Evolutionary conservation across 2,888 invertebrate genomes (phyloP).

Genomic region (Tetragnatha montana): DNA sequence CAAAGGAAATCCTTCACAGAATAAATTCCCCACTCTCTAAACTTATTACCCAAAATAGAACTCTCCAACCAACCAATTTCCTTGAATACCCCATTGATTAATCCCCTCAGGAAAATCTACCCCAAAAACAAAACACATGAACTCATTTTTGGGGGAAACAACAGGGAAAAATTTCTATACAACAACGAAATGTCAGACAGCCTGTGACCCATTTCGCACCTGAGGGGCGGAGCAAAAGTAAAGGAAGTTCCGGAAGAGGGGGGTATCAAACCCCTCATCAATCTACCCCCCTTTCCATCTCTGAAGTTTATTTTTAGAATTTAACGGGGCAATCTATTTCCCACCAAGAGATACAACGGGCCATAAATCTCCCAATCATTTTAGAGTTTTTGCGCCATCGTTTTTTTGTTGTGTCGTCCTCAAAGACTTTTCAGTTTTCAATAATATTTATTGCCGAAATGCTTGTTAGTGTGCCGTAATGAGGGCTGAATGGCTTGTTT

Average conservation of each 20-base stretch:
- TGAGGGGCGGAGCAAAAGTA: background rate
- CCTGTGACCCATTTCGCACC: conserved; percentile 34
- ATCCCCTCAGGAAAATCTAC: background rate
- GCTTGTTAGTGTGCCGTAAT: background rate
- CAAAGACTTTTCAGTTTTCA: background rate
- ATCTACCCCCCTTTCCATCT: conserved; percentile 16
- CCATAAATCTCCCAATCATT: background rate
- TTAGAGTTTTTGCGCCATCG: background rate
- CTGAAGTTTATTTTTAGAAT: conserved; percentile 33
- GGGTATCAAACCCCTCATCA: conserved; percentile 3
- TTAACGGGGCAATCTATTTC: conserved; percentile 11
- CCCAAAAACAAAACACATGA: background rate
- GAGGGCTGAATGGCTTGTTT: background rate
- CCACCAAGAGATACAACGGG: background rate
- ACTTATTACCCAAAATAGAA: background rate
- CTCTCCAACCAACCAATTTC: background rate
- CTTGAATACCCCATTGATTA: background rate
- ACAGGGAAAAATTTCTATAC: conserved; percentile 1
- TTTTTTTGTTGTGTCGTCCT: conserved; percentile 3
- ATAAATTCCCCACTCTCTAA: no score
- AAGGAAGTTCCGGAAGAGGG: background rate
- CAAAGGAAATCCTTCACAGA: no score
- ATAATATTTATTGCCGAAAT: conserved; percentile 4
- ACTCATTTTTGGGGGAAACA: background rate
- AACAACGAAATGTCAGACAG: conserved; percentile 1